phyloP scores from a whole-genome alignment of 2,113 vertebrate species.

The Fulica atra region DNA sequence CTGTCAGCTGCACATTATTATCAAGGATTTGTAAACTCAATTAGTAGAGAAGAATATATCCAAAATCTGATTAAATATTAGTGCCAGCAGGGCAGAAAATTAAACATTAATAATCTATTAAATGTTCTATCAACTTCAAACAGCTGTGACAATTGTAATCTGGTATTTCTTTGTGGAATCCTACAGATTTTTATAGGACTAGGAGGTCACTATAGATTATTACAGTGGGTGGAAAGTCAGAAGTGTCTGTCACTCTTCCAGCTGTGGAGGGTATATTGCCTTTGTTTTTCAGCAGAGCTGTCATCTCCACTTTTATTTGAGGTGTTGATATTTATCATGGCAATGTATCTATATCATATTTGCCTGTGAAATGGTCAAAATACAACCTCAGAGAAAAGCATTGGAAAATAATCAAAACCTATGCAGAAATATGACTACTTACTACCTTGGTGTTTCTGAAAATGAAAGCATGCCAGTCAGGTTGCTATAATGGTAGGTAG shows the following conservation, averaged over 20 bases:
- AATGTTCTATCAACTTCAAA: slow-evolving; percentile 39
- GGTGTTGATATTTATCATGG: neutral
- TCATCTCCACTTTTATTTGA: neutral
- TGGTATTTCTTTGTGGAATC: neutral
- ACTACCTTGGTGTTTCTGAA: neutral
- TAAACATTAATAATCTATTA: slow-evolving; percentile 63
- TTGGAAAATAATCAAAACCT: neutral
- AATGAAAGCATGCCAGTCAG: neutral
- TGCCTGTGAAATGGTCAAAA: neutral
- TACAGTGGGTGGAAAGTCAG: neutral
- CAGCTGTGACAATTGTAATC: slow-evolving; percentile 20
- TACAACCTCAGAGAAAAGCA: neutral
- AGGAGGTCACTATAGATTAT: neutral
- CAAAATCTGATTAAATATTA: slow-evolving; percentile 60
- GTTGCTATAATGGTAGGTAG: neutral
- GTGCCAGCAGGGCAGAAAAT: slow-evolving; percentile 56
- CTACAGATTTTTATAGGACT: neutral
- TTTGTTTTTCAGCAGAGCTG: neutral
- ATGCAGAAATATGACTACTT: neutral
- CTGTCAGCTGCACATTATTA: slow-evolving; percentile 21
- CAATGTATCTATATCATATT: neutral
- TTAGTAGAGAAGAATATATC: slow-evolving; percentile 33
- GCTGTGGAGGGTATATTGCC: neutral
- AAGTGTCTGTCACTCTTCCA: neutral
- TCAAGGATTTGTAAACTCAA: slow-evolving; percentile 52